Evolutionary conservation across 2,888 invertebrate genomes (phyloP), one percentile per base, ranked within the genome.

Genomic region (Petrophora chlorosata): DNA sequence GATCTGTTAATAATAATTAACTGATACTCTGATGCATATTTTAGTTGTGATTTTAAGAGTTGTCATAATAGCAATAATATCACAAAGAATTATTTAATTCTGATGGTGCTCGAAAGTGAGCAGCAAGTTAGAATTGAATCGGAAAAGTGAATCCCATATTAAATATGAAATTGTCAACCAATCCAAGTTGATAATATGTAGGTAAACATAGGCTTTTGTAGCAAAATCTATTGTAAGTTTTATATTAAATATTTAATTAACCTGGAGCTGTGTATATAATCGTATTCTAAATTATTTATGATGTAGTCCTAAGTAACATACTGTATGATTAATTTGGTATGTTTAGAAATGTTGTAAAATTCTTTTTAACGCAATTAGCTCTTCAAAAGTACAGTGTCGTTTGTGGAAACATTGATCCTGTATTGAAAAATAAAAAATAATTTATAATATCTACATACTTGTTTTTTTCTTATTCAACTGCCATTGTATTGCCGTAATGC

Each of bases 281-380:
- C 71, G 56, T 73, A 79, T 56, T 81, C 80, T 81, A 82, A 85
- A 76, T 86, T 87, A 87, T 87, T 87, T 85, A 87, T 86, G 75
- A 73, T 61, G 66, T 83, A 85, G 76, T 53, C 67, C 35, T 78
- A 80, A 76, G 76, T 68, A 58, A 43, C 38, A 59, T 60, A 28
- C 23, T 22, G 15, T 70, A 70, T 67, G 68, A 70, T 73, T 70
- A 74, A 73, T 72, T 70, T 73, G 67, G 70, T 79, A 77, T 65
- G 63, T 57, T 55, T 57, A 64, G 26, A 19, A 38, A 17, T 28
- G 61, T 68, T 68, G 68, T 71, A 64, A 67, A 73, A 70, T 66
- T 67, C 62, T 67, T 65, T 73, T 69, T 67, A 56, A 62, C 53
- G 65, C n/a, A 69, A 67, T 70, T 73, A 71, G 68, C 74, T 72